These are phyloP conservation scores for Harpagifer antarcticus DNA, from an alignment of 2,797 vertebrate species.

Conservation along the genomic window DNA sequence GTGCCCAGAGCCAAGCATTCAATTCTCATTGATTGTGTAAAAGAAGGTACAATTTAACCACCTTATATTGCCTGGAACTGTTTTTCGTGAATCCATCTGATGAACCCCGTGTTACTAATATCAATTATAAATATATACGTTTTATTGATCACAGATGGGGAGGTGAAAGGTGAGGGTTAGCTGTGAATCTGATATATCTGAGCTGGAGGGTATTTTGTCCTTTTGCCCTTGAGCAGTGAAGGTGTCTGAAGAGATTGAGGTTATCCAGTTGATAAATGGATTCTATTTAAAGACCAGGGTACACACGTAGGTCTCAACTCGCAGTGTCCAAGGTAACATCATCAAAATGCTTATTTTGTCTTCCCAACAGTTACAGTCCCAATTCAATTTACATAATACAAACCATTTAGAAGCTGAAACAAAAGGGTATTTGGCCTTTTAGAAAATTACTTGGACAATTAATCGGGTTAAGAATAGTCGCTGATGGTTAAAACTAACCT, in stretches of 20 bases:
- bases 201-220: conserved; percentile 2
- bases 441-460: background rate
- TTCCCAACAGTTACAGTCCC: background rate
- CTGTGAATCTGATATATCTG: background rate
- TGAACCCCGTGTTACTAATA: too few species aligned
- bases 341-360: background rate
- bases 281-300: background rate
- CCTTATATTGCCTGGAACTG: too few species aligned
- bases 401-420: background rate
- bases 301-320: background rate
- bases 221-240: conserved; percentile 2
- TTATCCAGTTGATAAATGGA: background rate
- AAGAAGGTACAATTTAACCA: too few species aligned
- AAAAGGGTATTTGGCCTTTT: background rate
- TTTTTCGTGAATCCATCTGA: too few species aligned
- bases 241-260: conserved; percentile 9
- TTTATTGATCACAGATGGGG: background rate
- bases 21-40: too few species aligned
- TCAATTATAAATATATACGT: too few species aligned
- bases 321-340: too few species aligned
- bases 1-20: background rate
- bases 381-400: conserved; percentile 1
- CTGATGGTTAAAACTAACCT: too few species aligned
- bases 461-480: too few species aligned
- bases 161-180: conserved; percentile 20